Evolutionary conservation across 53 echinoderm and acorn worm species (phyloP).

Genomic region (Echinarachnius parma): DNA sequence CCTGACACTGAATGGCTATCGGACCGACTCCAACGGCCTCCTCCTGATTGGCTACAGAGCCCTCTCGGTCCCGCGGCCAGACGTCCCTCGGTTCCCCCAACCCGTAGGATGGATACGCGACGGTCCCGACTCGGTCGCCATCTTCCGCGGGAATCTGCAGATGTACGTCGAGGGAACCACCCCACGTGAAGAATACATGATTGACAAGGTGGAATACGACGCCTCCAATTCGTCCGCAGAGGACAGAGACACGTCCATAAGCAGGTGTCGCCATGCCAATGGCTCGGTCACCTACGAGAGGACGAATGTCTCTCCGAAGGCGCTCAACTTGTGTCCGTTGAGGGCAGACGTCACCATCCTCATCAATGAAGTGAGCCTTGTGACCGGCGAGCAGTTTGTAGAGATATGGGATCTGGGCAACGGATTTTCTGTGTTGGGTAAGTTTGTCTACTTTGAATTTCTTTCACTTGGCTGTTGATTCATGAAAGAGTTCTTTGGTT

Average conservation of each 20-base stretch:
- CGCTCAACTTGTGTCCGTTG: conserved; percentile 71
- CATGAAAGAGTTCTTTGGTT: too few relatives aligned
- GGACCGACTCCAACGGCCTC: conserved; percentile 78
- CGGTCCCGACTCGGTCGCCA: conserved; percentile 58
- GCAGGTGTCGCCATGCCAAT: conserved; percentile 55
- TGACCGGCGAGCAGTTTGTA: conserved; percentile 63
- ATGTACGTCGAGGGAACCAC: conserved; percentile 26
- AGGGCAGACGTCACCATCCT: conserved; percentile 47
- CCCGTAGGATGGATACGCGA: conserved; percentile 51
- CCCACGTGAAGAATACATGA: conserved; percentile 36
- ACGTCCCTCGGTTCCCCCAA: conserved; percentile 52
- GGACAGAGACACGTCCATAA: conserved; percentile 71
- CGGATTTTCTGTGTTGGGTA: conserved; percentile 80
- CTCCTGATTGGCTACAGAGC: conserved; percentile 73
- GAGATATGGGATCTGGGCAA: conserved; percentile 90
- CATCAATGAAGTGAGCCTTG: conserved; percentile 80
- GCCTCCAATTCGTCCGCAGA: conserved; percentile 29
- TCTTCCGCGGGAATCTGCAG: conserved; percentile 47
- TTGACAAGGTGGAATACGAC: conserved; percentile 47
- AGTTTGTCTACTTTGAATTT: conserved; percentile 13
- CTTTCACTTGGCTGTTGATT: too few relatives aligned
- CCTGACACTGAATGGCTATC: conserved; percentile 50
- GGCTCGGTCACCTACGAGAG: conserved; percentile 42
- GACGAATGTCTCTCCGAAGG: conserved; percentile 75
- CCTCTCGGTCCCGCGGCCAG: conserved; percentile 62